A percentile compares a stretch with the other conserved stretches of the same genome.
These are phyloP conservation scores for Hipposideros larvatus DNA, from an alignment of 2,797 vertebrate genomes.

Conservation along the genomic window DNA sequence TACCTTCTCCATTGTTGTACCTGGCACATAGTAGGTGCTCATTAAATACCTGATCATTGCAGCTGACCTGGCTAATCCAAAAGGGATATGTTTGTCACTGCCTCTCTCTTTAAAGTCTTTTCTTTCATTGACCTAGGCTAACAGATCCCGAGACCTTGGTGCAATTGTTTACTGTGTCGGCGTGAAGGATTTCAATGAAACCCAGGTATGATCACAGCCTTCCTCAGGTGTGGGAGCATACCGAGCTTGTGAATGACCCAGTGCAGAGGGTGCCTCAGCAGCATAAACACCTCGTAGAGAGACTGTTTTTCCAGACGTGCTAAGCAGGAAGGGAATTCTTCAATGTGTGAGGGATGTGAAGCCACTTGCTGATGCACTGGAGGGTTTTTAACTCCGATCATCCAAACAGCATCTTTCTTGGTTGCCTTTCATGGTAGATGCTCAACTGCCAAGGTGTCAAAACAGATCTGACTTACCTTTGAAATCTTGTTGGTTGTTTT, in stretches of 20 bases:
- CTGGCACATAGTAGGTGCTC: neutral
- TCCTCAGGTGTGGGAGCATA: neutral
- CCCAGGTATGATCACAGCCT: slow-evolving; percentile 92
- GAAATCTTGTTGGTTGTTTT: neutral
- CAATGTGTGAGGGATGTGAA: neutral
- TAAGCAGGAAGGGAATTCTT: neutral
- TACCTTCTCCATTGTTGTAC: neutral
- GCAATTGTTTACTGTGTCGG: slow-evolving; percentile 98
- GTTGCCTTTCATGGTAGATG: neutral
- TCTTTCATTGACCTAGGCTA: slow-evolving; percentile 90
- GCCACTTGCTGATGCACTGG: neutral
- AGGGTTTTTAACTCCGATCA: neutral
- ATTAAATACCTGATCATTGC: neutral
- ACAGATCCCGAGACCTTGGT: slow-evolving; percentile 96
- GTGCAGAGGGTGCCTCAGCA: neutral
- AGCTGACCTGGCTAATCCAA: neutral
- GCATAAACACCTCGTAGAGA: neutral
- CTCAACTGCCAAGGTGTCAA: neutral
- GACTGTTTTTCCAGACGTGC: slow-evolving; percentile 45
- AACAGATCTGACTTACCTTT: neutral
- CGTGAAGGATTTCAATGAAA: slow-evolving; percentile 99
- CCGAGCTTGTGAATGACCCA: neutral
- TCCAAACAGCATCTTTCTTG: neutral
- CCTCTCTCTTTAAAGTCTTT: slow-evolving; percentile 45
- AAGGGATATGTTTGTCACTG: neutral